Evolutionary conservation across 1,140 invertebrate genomes (phyloP), one percentile per base, ranked within the genome.

Genomic region (Neodiprion lecontei): DNA sequence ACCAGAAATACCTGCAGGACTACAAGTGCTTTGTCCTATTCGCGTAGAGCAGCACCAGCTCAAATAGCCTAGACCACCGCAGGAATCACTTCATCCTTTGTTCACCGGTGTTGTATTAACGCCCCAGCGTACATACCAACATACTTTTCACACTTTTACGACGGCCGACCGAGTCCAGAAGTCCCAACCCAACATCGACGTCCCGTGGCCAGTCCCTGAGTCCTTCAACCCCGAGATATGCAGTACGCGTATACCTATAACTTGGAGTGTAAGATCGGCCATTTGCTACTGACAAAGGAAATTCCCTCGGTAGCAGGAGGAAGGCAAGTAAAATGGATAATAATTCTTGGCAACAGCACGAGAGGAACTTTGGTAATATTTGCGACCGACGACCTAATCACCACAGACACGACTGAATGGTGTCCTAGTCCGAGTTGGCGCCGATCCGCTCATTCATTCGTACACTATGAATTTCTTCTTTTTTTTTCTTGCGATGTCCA

Each of bases 101-200:
- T 61, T 61, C 53, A 61, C 53, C 53, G 53, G 53, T 61, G 53
- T 61, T 61, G 4, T 61, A 61, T 61, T 61, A 61, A 61, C 53
- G 9, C n/a, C n/a, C n/a, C 4, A 12, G n/a, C 53, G 4, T 61
- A 14, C 53, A 61, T 61, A 61, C n/a, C 11, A 14, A 17, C 53
- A 14, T 12, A 61, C 11, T 61, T 61, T 61, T 61, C 8, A 61
- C 53, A 61, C 53, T 61, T 61, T 61, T 61, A 61, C 53, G 53
- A 61, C 53, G 11, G n/a, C n/a, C 11, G 9, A 61, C 53, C 11
- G 53, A 61, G n/a, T 14, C 53, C 53, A 5, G 53, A 61, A 17
- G 11, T 17, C n/a, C 53, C 7, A 17, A 14, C 11, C 11, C 53
- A 17, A 61, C n/a, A 17, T 61, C 53, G 53, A 9, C 53, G 53